phyloP scores from a whole-genome alignment of 2,113 vertebrate species.

The Dolichotis patagonum region DNA sequence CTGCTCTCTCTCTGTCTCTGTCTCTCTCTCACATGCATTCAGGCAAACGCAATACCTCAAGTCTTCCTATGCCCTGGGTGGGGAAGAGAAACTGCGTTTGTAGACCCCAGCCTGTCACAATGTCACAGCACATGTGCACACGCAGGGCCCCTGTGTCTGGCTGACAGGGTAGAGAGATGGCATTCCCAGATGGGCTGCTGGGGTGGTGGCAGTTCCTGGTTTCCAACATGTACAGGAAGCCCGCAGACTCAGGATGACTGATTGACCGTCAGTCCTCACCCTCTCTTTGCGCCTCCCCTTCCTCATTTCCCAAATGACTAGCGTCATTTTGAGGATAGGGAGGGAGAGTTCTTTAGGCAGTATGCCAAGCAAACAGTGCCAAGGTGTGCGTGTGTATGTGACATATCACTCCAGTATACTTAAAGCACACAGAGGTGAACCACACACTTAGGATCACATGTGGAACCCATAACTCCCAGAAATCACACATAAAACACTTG shows the following conservation, averaged over 20 bases:
- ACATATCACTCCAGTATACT: not conserved
- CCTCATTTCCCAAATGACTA: constrained; percentile 76
- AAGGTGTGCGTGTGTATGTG: not conserved
- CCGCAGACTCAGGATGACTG: constrained; percentile 45
- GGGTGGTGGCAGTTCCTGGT: constrained; percentile 57
- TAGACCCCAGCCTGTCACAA: not conserved
- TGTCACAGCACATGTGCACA: not conserved
- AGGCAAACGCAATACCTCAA: not conserved
- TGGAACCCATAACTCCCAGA: not conserved
- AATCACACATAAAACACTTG: not conserved
- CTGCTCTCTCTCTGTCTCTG: too few species aligned
- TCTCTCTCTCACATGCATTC: not conserved
- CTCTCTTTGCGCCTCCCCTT: constrained; percentile 41
- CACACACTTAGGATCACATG: not conserved
- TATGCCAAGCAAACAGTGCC: not conserved
- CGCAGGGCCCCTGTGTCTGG: not conserved
- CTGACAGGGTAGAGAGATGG: not conserved
- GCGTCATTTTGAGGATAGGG: not conserved
- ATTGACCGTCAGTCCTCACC: constrained; percentile 53
- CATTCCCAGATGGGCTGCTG: constrained; percentile 61
- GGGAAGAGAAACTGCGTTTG: not conserved
- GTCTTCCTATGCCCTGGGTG: not conserved
- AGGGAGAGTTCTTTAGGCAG: not conserved
- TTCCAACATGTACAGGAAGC: constrained; percentile 78
- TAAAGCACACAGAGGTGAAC: not conserved